Evolutionary conservation across 2,113 vertebrate genomes (phyloP).

Genomic region (Oryzias woworae): DNA sequence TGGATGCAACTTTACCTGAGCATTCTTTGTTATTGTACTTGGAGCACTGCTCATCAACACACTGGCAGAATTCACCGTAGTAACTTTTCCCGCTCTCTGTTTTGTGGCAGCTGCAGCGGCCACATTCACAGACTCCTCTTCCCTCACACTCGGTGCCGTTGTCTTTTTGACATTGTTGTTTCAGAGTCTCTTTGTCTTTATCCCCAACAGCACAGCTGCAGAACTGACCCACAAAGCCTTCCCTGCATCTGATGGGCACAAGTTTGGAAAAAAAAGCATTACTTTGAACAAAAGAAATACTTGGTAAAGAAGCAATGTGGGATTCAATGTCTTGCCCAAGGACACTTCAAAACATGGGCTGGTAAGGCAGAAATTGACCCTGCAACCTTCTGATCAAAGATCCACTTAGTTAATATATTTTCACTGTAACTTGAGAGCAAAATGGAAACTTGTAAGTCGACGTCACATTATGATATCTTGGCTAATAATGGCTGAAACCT

Average conservation of each 20-base stretch:
- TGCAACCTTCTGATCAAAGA: no score
- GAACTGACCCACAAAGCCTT: slow-evolving; percentile 77
- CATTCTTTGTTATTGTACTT: slow-evolving; percentile 77
- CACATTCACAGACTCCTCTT: slow-evolving; percentile 90
- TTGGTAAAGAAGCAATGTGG: no score
- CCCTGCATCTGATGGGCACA: slow-evolving; percentile 73
- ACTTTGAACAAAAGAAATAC: no score
- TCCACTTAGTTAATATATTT: no score
- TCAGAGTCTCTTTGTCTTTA: slow-evolving; percentile 76
- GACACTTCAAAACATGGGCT: no score
- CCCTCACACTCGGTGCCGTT: slow-evolving; percentile 87
- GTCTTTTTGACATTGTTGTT: slow-evolving; percentile 77
- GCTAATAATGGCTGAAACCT: no score
- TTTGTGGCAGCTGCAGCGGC: slow-evolving; percentile 84
- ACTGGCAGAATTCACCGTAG: slow-evolving; percentile 85
- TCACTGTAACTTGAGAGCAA: no score
- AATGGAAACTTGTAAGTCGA: no score
- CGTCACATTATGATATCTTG: no score
- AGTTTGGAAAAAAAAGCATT: neutral
- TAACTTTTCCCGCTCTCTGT: slow-evolving; percentile 70
- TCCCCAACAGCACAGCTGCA: slow-evolving; percentile 84
- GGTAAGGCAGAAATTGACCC: no score
- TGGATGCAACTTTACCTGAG: slow-evolving; percentile 70
- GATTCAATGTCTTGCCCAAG: no score
- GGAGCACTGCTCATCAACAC: slow-evolving; percentile 86